These are phyloP conservation scores for Apogon talboti DNA, from an alignment of 2,797 vertebrate species.

Conservation along the genomic window DNA sequence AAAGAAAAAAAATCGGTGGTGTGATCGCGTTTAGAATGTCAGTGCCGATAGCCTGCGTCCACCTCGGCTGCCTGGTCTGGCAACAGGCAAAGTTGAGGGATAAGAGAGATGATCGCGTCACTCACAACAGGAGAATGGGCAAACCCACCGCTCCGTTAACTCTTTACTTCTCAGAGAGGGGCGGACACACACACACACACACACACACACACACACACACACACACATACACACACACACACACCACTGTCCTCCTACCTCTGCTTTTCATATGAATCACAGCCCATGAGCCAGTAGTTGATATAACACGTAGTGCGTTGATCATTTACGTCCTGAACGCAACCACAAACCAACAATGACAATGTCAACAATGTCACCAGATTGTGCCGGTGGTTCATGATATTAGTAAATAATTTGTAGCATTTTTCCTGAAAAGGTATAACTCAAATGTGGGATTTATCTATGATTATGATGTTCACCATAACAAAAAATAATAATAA, in stretches of 20 bases:
- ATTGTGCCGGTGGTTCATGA: not conserved
- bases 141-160: constrained; percentile 85
- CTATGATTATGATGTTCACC: no score
- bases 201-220: constrained; percentile 2
- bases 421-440: no score
- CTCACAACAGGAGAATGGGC: constrained; percentile 88
- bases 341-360: constrained; percentile 6
- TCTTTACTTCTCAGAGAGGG: constrained; percentile 79
- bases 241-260: constrained; percentile 54
- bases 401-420: no score
- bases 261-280: constrained; percentile 33
- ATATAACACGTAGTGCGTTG: constrained; percentile 17
- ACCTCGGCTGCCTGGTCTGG: constrained; percentile 84
- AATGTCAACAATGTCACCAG: not conserved
- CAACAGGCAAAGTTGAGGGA: constrained; percentile 94
- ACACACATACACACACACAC: not conserved
- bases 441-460: no score
- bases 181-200: constrained; percentile 46
- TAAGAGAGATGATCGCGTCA: constrained; percentile 93
- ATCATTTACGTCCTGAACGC: constrained; percentile 14
- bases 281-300: constrained; percentile 12
- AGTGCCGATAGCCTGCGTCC: constrained; percentile 82
- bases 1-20: not conserved
- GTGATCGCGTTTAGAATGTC: constrained; percentile 72
- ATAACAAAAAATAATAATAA: no score